Evolutionary conservation across 2,113 vertebrate genomes (phyloP).

Genomic region (Actenoides lindsayi): DNA sequence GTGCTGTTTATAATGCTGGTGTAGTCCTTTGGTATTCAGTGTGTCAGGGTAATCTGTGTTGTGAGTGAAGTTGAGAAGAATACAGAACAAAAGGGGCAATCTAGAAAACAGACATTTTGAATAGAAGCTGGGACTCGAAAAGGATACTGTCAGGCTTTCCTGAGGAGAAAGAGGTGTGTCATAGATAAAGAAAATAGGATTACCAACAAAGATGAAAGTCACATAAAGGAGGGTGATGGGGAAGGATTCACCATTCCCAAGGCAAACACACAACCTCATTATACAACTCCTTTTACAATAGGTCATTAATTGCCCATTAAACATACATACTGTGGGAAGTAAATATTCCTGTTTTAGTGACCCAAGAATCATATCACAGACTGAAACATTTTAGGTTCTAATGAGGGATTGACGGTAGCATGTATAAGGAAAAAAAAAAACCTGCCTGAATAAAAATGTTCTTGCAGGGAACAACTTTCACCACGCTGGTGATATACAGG

Average conservation of each 20-base stretch:
- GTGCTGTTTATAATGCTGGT: not conserved
- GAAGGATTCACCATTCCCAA: not conserved
- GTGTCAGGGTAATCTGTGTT: not conserved
- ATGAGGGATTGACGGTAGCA: not conserved
- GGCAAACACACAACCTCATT: slow-evolving; percentile 4
- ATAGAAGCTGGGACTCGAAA: not conserved
- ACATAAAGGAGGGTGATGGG: not conserved
- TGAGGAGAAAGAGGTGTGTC: not conserved
- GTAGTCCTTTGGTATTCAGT: not conserved
- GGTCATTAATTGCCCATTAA: slow-evolving; percentile 1
- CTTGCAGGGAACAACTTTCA: slow-evolving; percentile 75
- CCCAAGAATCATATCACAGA: not conserved
- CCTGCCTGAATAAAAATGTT: not conserved
- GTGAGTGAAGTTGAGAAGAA: not conserved
- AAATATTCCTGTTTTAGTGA: not conserved
- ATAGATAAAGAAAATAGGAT: not conserved
- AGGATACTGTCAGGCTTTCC: not conserved
- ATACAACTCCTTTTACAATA: not conserved
- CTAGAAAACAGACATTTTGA: not conserved
- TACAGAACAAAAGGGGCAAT: not conserved
- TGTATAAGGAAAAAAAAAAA: not conserved
- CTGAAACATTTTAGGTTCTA: not conserved
- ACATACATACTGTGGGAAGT: not conserved
- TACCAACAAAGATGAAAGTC: not conserved
- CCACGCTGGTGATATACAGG: slow-evolving; percentile 64